Evolutionary conservation across 2,113 vertebrate genomes (phyloP), one percentile per base, ranked within the genome.

Genomic region (Todiramphus saurophagus): DNA sequence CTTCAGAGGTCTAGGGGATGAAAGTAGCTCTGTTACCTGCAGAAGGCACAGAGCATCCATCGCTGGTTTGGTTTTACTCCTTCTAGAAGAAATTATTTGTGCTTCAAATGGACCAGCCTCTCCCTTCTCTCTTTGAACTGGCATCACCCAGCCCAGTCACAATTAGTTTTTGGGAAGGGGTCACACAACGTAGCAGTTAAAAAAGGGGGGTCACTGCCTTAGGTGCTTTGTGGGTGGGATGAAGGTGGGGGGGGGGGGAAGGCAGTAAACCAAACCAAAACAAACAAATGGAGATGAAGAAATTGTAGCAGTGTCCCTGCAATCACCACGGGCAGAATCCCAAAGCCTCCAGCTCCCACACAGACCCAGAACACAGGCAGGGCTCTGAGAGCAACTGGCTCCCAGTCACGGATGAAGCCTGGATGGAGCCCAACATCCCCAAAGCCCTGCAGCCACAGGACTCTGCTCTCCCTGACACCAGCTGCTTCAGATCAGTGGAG

Each of bases 391-490:
- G 35, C 3, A 0, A 7, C 64, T 50, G 72, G 53, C 3, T 84
- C 9, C 51, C 37, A 8, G 21, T 6, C 18, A 21, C 0, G 0
- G 10, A 37, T 39, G 19, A 59, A 72, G 3, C 1, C 63, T 24
- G 50, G 69, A 75, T 30, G 41, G 33, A 67, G 41, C 15, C 70
- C 53, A 59, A 5, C 31, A 19, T 18, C 8, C 41, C 68, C 19
- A 70, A 62, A 6, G 4, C 23, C 25, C 31, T 11, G 59, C 0
- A 62, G 53, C 39, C 59, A n/a, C 67, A 33, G 28, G 11, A 20
- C 16, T 13, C 72, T 4, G 12, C 37, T 5, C 8, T 28, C 35
- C 25, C 44, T 25, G 33, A 15, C 41, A 27, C 4, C 48, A 44
- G 56, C 3, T 2, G 41, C 77, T 43, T 35, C 35, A 55, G 30